These are phyloP conservation scores for Drosophila tristis DNA, from an alignment of 1,140 invertebrate genomes.

Conservation along the genomic window DNA sequence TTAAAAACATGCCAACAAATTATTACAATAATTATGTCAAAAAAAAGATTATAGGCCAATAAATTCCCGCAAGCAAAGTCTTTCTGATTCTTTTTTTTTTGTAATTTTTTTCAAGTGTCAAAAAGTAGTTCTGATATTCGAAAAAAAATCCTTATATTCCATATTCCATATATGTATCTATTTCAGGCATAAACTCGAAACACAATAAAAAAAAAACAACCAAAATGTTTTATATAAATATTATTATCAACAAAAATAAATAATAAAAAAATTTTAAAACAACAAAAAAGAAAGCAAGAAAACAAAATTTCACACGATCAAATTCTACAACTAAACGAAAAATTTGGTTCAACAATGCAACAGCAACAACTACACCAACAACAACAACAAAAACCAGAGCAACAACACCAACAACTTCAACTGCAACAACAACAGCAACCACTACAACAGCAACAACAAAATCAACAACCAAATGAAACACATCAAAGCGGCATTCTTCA, in stretches of 20 bases:
- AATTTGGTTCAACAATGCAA: slow-evolving; percentile 60
- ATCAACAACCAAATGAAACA: slow-evolving; percentile 32
- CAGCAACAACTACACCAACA: slow-evolving; percentile 44
- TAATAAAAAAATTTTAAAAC: slow-evolving; percentile 16
- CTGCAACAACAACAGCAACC: slow-evolving; percentile 27
- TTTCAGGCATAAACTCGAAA: slow-evolving; percentile 72
- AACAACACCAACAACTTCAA: slow-evolving; percentile 32
- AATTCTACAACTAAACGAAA: slow-evolving; percentile 26
- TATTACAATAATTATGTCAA: no score
- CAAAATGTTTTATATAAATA: slow-evolving; percentile 75
- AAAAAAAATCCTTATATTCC: neutral
- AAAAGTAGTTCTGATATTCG: slow-evolving; percentile 28
- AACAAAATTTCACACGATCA: slow-evolving; percentile 25
- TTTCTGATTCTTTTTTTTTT: slow-evolving; percentile 17
- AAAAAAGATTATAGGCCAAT: no score
- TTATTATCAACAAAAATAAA: slow-evolving; percentile 44
- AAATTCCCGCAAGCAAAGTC: no score
- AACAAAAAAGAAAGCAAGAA: slow-evolving; percentile 20
- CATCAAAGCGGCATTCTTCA: slow-evolving; percentile 41
- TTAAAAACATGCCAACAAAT: no score
- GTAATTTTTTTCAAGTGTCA: slow-evolving; percentile 34
- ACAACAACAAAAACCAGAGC: slow-evolving; percentile 26
- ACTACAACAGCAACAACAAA: slow-evolving; percentile 21
- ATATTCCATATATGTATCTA: slow-evolving; percentile 13
- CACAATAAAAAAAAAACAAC: slow-evolving; percentile 49